Base-by-base conservation (phyloP, 2,113 vertebrate species). In the Pangasianodon gigas region DNA sequence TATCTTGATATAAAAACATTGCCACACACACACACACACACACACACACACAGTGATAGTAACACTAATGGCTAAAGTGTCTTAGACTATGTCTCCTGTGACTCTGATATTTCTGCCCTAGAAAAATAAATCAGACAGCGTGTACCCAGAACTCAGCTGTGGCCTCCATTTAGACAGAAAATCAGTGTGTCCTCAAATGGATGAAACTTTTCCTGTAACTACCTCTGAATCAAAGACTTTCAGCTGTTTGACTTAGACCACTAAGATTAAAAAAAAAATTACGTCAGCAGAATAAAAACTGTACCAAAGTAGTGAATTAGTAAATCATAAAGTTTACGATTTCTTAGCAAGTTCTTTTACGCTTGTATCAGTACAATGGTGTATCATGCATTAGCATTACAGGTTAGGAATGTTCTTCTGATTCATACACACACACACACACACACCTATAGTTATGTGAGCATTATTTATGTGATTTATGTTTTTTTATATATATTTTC, bases 11-110 rank as follows among this genome's bases (percentile, higher is more conserved):
- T 37, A 37, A 37, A 37, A 37, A 37, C 37, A 37, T 37, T 37
- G 37, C 37, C 51, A 52, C 54, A 56, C 54, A 56, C 54, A 56
- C 54, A 56, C 54, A 56, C 54, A 56, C 54, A 56, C 54, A 56
- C 54, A 56, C 52, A 71, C 81, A 88, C 18, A 65, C 79, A 90
- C 52, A 80, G 26, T 24, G 46, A 51, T 10, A 65, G 48, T 24
- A 56, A 46, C 87, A 85, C 71, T 88, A 60, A 88, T 86, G 65
- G 71, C 56, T 85, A 32, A 52, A 58, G 67, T 51, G 37, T 46
- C 62, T 85, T 65, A 88, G 67, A 60, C 67, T 77, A 32, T 26
- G 32, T 86, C 48, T 86, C 87, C 87, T 88, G 81, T 82, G 52
- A 52, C 74, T 86, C 75, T 83, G 52, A 80, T 58, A 58, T 75